These are phyloP conservation scores for Cosmia trapezina DNA, from an alignment of 2,888 invertebrate species.

Conservation along the genomic window DNA sequence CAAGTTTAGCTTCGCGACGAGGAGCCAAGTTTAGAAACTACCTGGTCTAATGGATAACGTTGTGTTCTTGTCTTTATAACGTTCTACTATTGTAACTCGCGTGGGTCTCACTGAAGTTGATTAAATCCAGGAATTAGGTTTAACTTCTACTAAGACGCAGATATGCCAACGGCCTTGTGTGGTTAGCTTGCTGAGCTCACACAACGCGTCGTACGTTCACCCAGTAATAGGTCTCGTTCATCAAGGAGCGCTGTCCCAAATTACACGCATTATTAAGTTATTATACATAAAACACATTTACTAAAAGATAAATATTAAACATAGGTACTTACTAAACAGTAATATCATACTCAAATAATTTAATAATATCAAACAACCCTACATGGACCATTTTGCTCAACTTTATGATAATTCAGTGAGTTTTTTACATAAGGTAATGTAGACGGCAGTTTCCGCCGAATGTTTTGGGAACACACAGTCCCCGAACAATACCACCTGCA, in stretches of 20 bases:
- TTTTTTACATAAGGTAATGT: conserved; percentile 32
- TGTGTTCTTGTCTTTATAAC: conserved; percentile 37
- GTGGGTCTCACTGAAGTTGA: neutral
- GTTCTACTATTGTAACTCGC: conserved; percentile 18
- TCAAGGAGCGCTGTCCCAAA: too few relatives aligned
- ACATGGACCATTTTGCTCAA: neutral
- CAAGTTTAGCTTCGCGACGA: conserved; percentile 39
- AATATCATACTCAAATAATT: too few relatives aligned
- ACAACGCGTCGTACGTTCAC: too few relatives aligned
- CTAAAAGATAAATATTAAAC: too few relatives aligned
- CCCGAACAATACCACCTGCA: conserved; percentile 57
- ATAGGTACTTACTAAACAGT: too few relatives aligned
- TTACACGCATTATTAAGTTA: too few relatives aligned
- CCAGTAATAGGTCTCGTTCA: too few relatives aligned
- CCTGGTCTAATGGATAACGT: conserved; percentile 61
- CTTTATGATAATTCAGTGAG: conserved; percentile 37
- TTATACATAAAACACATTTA: too few relatives aligned
- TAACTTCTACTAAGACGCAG: too few relatives aligned
- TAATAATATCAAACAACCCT: conserved; percentile 2
- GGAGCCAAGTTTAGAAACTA: conserved; percentile 59
- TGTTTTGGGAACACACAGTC: conserved; percentile 57
- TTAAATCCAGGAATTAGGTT: too few relatives aligned
- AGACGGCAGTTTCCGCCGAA: conserved; percentile 23
- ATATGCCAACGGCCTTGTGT: too few relatives aligned
- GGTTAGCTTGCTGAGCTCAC: too few relatives aligned